phyloP scores from a whole-genome alignment of 2,797 vertebrate genomes.

The Nasua narica region DNA sequence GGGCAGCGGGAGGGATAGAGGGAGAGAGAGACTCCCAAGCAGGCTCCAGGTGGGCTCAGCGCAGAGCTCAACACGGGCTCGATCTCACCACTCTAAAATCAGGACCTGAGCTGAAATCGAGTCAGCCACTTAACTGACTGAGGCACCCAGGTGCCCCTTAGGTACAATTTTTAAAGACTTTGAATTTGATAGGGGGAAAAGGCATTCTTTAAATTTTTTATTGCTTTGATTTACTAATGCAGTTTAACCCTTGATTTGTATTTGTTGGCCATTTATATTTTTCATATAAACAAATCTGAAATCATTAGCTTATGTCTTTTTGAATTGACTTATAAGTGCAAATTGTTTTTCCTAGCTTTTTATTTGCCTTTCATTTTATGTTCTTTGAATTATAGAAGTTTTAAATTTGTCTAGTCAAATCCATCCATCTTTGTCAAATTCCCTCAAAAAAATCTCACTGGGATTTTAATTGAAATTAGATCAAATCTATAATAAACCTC shows the following conservation, averaged over 20 bases:
- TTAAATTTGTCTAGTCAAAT: constrained; percentile 6
- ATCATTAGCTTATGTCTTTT: background rate
- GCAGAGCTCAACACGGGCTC: background rate
- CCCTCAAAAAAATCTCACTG: background rate
- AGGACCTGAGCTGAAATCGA: background rate
- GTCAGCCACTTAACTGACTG: background rate
- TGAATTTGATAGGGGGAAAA: background rate
- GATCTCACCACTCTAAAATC: background rate
- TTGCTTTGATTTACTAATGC: background rate
- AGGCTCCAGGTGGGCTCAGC: background rate
- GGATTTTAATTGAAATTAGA: constrained; percentile 27
- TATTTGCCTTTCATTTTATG: constrained; percentile 10
- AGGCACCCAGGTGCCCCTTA: background rate
- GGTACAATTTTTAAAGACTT: background rate
- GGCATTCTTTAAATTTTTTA: background rate
- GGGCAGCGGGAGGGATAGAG: background rate
- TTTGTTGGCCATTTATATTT: background rate
- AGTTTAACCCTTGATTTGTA: background rate
- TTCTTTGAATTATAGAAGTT: constrained; percentile 7
- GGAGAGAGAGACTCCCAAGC: background rate
- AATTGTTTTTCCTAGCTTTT: background rate
- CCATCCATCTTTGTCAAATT: background rate
- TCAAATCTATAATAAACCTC: background rate
- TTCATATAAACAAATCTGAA: background rate
- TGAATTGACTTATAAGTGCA: background rate